Percentiles rank a stretch among this genome's conserved stretches.
Evolutionary conservation across 2,888 invertebrate species (phyloP).

Genomic region (Macropis europaea): DNA sequence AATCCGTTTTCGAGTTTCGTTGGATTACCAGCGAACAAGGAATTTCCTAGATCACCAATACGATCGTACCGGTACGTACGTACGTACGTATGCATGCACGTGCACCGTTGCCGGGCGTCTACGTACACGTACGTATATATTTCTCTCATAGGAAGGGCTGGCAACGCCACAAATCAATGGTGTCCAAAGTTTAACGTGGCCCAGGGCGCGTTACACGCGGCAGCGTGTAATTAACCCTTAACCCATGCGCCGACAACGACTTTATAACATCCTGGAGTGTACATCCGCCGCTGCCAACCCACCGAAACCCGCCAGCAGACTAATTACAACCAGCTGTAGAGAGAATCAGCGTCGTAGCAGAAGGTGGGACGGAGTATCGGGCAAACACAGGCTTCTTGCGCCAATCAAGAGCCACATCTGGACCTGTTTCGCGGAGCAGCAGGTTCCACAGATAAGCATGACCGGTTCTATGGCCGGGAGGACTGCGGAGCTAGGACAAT

Average conservation of each 20-base stretch:
- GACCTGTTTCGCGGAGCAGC: constrained; percentile 34
- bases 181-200: constrained; percentile 73
- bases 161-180: constrained; percentile 73
- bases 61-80: constrained; percentile 29
- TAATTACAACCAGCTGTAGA: constrained; percentile 52
- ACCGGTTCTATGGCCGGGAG: constrained; percentile 11
- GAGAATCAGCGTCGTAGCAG: neutral
- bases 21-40: constrained; percentile 63
- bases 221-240: constrained; percentile 73
- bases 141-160: constrained; percentile 51
- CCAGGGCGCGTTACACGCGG: constrained; percentile 66
- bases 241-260: constrained; percentile 66
- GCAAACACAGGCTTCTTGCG: constrained; percentile 44
- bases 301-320: constrained; percentile 33
- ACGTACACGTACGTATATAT: constrained; percentile 3
- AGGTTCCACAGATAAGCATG: constrained; percentile 40
- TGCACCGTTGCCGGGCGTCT: neutral
- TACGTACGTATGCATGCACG: neutral
- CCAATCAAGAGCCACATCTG: constrained; percentile 41
- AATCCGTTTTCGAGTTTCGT: constrained; percentile 68
- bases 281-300: constrained; percentile 55
- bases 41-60: constrained; percentile 67
- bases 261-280: constrained; percentile 66
- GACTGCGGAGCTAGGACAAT: constrained; percentile 28
- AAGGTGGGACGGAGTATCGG: constrained; percentile 1